phyloP scores from a whole-genome alignment of 2,888 invertebrate species.

The Trichogramma evanescens region DNA sequence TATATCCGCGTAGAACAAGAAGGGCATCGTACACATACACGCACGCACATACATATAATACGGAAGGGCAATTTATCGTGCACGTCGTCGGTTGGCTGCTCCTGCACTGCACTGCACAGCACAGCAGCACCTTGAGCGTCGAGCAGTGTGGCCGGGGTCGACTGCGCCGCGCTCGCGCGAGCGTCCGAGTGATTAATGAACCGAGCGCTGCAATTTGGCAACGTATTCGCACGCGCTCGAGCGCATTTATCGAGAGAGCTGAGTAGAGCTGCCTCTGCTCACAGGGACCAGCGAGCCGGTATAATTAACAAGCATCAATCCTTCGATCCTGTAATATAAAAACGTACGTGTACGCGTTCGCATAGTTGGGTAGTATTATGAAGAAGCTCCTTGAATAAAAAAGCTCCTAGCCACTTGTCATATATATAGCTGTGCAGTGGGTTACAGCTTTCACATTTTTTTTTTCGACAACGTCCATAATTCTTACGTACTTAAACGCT shows the following conservation, averaged over 20 bases:
- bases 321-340: not conserved
- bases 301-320: slow-evolving; percentile 17
- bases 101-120: too few relatives aligned
- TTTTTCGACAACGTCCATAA: too few relatives aligned
- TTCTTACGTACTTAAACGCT: too few relatives aligned
- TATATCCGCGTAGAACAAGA: not conserved
- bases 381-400: too few relatives aligned
- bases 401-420: too few relatives aligned
- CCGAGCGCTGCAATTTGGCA: slow-evolving; percentile 14
- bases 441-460: too few relatives aligned
- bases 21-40: too few relatives aligned
- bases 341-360: not conserved
- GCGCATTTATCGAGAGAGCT: not conserved
- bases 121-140: too few relatives aligned
- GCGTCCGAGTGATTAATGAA: slow-evolving; percentile 12
- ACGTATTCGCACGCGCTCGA: slow-evolving; percentile 1
- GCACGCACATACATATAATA: too few relatives aligned
- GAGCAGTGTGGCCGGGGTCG: not conserved
- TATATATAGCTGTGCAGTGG: too few relatives aligned
- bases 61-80: too few relatives aligned
- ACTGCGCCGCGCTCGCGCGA: slow-evolving; percentile 1
- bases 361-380: not conserved
- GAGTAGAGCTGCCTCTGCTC: not conserved
- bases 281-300: not conserved
- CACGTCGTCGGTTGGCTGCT: too few relatives aligned